Percentiles rank a stretch among this genome's conserved stretches.
Conservation (phyloP, 2,113 vertebrate genomes). For the Pimephales promelas region DNA sequence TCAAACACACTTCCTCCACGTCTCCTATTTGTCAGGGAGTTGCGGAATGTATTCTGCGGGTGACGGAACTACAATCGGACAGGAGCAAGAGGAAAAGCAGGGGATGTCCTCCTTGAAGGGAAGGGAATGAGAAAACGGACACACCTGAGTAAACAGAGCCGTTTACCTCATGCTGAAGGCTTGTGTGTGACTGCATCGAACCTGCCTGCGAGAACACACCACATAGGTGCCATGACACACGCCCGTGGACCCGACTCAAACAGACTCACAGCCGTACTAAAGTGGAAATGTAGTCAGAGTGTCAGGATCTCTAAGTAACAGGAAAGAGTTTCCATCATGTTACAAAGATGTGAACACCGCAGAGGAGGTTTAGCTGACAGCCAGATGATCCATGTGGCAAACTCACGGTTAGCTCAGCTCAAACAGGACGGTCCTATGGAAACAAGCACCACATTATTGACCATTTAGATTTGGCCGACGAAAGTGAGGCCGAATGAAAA, state of each 20-base stretch:
- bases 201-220: constrained; percentile 62
- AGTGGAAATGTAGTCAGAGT: constrained; percentile 41
- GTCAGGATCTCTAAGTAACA: constrained; percentile 50
- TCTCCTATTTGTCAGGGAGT: constrained; percentile 70
- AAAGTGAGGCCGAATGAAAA: background rate
- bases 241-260: constrained; percentile 37
- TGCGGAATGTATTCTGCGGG: constrained; percentile 68
- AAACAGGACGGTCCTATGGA: constrained; percentile 21
- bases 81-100: constrained; percentile 48
- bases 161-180: constrained; percentile 61
- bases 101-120: constrained; percentile 42
- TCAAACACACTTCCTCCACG: constrained; percentile 70
- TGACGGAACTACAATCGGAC: constrained; percentile 58
- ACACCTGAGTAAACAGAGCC: constrained; percentile 66
- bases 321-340: constrained; percentile 35
- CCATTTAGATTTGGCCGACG: constrained; percentile 8
- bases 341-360: constrained; percentile 18
- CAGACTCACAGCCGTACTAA: constrained; percentile 21
- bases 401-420: constrained; percentile 16
- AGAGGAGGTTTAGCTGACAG: constrained; percentile 22
- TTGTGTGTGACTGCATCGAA: constrained; percentile 59
- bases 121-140: constrained; percentile 45
- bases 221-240: constrained; percentile 64
- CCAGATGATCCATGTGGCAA: constrained; percentile 27
- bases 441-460: constrained; percentile 13